Percentiles rank a stretch among this genome's conserved stretches.
These are phyloP conservation scores for Rhinogobius similis DNA, from an alignment of 2,113 vertebrate species.

Conservation along the genomic window DNA sequence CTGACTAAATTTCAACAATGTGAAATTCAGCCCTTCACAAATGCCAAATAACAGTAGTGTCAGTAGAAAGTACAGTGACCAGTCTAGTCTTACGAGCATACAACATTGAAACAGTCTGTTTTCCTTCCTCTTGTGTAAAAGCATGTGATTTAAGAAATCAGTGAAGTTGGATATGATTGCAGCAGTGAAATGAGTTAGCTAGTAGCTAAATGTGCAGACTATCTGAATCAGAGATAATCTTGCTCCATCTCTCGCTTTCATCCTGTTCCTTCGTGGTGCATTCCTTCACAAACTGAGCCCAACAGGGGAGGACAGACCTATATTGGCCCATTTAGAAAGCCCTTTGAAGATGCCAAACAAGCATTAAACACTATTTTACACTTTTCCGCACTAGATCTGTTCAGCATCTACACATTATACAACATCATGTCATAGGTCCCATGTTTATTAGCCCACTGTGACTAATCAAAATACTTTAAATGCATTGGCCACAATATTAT, in stretches of 20 bases:
- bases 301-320: slow-evolving; percentile 20
- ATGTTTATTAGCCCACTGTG: not conserved
- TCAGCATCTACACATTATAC: slow-evolving; percentile 2
- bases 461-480: not conserved
- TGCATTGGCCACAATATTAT: too few relatives aligned
- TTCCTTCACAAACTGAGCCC: slow-evolving; percentile 9
- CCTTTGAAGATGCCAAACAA: slow-evolving; percentile 30
- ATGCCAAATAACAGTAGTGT: not conserved
- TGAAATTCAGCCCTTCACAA: not conserved
- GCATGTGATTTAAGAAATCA: not conserved
- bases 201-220: slow-evolving; percentile 33
- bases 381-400: slow-evolving; percentile 6
- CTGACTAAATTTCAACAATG: not conserved
- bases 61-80: too few relatives aligned
- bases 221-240: slow-evolving; percentile 34
- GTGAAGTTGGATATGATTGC: slow-evolving; percentile 3
- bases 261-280: slow-evolving; percentile 8
- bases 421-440: slow-evolving; percentile 17
- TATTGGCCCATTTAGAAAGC: slow-evolving; percentile 28
- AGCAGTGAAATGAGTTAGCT: slow-evolving; percentile 23
- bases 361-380: slow-evolving; percentile 21
- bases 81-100: not conserved
- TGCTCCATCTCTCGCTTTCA: slow-evolving; percentile 33
- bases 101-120: slow-evolving; percentile 35
- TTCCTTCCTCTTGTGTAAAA: not conserved